Evolutionary conservation across 2,113 vertebrate genomes (phyloP).

Genomic region (Columba livia): DNA sequence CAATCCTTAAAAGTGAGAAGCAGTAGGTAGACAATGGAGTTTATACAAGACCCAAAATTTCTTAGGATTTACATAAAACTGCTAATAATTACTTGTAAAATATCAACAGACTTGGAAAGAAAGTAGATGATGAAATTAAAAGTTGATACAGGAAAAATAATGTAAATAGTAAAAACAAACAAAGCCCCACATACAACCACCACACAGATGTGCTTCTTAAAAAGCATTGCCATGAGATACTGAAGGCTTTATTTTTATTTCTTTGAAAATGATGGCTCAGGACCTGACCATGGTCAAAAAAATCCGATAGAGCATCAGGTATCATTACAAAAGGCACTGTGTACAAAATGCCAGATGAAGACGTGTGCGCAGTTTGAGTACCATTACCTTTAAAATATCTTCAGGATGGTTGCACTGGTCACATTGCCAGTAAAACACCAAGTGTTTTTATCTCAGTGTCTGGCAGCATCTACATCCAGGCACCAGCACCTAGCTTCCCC

Average conservation of each 20-base stretch:
- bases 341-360: background rate
- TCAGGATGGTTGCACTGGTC: background rate
- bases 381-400: background rate
- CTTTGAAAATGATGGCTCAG: background rate
- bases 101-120: background rate
- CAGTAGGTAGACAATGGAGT: background rate
- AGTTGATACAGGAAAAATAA: background rate
- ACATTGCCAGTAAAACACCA: background rate
- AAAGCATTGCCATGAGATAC: background rate
- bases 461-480: background rate
- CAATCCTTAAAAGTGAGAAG: background rate
- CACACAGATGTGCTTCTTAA: background rate
- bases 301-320: background rate
- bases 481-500: background rate
- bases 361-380: background rate
- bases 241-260: background rate
- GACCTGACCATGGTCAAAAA: background rate
- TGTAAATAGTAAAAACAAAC: background rate
- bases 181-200: fast-evolving
- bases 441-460: background rate
- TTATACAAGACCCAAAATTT: background rate
- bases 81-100: background rate
- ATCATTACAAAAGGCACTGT: background rate
- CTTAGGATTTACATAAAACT: background rate
- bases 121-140: background rate